A percentile compares a stretch with the other conserved stretches of the same genome.
Conservation (phyloP, 2,888 invertebrate genomes). For the Hirtodrosophila histrioides region DNA sequence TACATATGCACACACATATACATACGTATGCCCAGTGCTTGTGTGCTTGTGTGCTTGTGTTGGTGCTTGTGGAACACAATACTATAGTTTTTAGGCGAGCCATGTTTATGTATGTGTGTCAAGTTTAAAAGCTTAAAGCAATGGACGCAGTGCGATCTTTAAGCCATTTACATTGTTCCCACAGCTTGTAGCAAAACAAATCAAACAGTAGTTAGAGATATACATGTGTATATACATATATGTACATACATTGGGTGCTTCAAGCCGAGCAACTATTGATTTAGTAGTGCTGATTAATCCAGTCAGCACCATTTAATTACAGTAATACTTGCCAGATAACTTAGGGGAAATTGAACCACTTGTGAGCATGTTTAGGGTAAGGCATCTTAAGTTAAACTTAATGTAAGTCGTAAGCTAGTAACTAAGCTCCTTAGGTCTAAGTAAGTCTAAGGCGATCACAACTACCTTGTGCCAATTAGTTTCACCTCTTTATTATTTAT, state of each 20-base stretch:
- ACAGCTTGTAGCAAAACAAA: constrained; percentile 32
- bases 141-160: constrained; percentile 33
- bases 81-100: constrained; percentile 44
- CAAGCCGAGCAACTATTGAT: no score
- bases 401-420: constrained; percentile 29
- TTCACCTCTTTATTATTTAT: constrained; percentile 29
- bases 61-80: constrained; percentile 35
- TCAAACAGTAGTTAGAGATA: constrained; percentile 12
- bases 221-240: constrained; percentile 2
- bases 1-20: constrained; percentile 5
- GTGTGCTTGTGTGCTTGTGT: constrained; percentile 12
- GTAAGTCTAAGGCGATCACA: constrained; percentile 12
- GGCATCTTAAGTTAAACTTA: not conserved
- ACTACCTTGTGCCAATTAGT: constrained; percentile 7
- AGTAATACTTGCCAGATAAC: not conserved
- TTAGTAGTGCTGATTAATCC: not conserved
- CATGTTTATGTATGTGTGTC: constrained; percentile 23
- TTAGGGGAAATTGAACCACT: not conserved
- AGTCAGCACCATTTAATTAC: no score
- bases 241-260: not conserved
- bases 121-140: constrained; percentile 55
- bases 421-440: constrained; percentile 12
- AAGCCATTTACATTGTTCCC: constrained; percentile 17
- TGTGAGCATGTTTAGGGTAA: not conserved
- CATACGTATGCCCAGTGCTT: constrained; percentile 5